Base-by-base conservation (phyloP, 2,797 vertebrate species). In the Myiotriccus ornatus region DNA sequence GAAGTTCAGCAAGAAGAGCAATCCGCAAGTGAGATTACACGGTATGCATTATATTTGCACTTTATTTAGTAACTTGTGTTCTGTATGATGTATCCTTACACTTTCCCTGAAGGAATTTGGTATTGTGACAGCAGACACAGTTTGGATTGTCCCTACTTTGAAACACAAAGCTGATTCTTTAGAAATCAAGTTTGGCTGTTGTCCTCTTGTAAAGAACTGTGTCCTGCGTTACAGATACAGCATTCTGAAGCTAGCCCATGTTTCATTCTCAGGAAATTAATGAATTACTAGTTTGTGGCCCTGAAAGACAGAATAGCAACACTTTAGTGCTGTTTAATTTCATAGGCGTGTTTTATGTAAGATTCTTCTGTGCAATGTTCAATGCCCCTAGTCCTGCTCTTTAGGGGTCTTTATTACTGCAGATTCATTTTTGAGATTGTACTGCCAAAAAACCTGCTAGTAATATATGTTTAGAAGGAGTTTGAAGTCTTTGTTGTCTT, bases 1-100 rank as follows among this genome's bases (percentile, higher is more conserved):
- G 98, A 99, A 95, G 96, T 98, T 95, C 98, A 99, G 75, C 98
- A 98, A 20, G 99, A 99, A 96, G 98, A 99, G 90, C 98, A 99
- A 83, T 99, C 99, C 25, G 97, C 99, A 82, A 99, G 98, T 88
- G 99, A 99, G 96, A 99, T 99, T 91, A 99, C 99, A 97, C 98
- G 99, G 99, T 99, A 98, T 70, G 98, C 55, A 25, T 78, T 83
- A 14, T 44, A 50, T 57, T 81, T 35, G 73, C 52, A 53, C 14
- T 18, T 83, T 59, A n/a, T 43, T 70, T 79, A 80, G 62, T 44
- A 63, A 43, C 77, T 73, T 47, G 23, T 62, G 8, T 79, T 76
- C 34, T 49, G 4, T 21, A 10, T 56, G 35, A 16, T 52, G n/a
- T 62, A 43, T 64, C 34, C 19, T 85, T 87, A n/a, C 8, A 46